Conservation (phyloP, 35 echinoderm and acorn worm genomes). For the Diadema setosum region DNA sequence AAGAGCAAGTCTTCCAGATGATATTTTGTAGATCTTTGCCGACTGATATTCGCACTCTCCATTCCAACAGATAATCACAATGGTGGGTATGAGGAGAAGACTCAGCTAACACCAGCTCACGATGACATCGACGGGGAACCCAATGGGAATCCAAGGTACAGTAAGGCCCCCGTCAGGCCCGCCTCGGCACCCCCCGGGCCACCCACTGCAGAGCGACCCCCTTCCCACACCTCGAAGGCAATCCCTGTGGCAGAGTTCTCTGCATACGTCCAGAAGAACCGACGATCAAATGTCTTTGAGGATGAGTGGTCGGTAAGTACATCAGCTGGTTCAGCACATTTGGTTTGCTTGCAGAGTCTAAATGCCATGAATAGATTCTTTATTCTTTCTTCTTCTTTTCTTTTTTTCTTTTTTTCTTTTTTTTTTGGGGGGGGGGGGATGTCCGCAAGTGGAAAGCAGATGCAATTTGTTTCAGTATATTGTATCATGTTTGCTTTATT, state of each 20-base stretch:
- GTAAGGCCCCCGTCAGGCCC: background rate
- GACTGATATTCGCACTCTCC: too few relatives aligned
- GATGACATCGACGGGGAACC: background rate
- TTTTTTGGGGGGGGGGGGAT: too few relatives aligned
- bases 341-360: too few relatives aligned
- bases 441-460: too few relatives aligned
- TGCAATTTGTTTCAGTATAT: background rate
- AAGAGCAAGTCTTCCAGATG: too few relatives aligned
- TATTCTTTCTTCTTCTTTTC: too few relatives aligned
- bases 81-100: background rate
- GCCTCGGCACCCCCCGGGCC: background rate
- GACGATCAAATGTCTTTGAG: background rate
- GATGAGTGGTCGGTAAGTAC: constrained; percentile 9
- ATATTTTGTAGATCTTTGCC: too few relatives aligned
- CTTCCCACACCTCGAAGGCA: background rate
- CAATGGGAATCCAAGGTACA: background rate
- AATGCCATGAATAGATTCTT: too few relatives aligned
- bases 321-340: background rate
- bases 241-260: background rate
- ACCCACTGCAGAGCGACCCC: background rate
- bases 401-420: too few relatives aligned
- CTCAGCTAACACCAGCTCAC: background rate
- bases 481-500: background rate
- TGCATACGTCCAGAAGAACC: background rate
- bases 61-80: background rate